Evolutionary conservation across 2,797 vertebrate species (phyloP).

Genomic region (Catostomus latipinnis): DNA sequence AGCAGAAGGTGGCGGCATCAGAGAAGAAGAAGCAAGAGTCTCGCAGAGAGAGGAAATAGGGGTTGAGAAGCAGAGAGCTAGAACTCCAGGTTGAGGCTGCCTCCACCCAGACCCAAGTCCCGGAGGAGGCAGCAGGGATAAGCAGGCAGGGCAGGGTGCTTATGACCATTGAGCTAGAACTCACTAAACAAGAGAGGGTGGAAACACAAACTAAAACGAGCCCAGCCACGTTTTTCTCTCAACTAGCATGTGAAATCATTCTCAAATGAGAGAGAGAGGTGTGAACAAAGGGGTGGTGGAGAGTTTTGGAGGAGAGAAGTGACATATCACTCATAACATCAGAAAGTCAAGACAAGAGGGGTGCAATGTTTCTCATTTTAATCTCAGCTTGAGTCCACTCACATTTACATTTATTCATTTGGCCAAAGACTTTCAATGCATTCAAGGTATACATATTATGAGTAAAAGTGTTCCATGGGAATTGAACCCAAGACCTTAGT

Average conservation of each 20-base stretch:
- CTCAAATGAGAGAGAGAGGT: conserved; percentile 59
- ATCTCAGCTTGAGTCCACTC: background rate
- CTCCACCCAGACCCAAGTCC: conserved; percentile 57
- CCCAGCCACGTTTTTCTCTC: conserved; percentile 47
- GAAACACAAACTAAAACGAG: conserved; percentile 33
- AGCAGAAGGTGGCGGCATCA: conserved; percentile 81
- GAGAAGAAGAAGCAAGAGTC: conserved; percentile 93
- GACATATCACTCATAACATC: conserved; percentile 21
- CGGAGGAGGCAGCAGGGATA: conserved; percentile 71
- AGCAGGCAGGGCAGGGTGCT: conserved; percentile 82
- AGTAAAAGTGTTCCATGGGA: too few species aligned
- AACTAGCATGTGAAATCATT: conserved; percentile 54
- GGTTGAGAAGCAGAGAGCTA: conserved; percentile 76
- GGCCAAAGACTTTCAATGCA: too few species aligned
- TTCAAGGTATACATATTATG: too few species aligned
- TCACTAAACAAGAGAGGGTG: conserved; percentile 75
- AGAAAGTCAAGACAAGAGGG: conserved; percentile 30
- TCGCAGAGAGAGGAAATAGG: conserved; percentile 97
- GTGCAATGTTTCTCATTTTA: conserved; percentile 27
- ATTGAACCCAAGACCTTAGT: too few species aligned
- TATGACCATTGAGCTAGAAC: conserved; percentile 94
- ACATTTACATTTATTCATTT: too few species aligned
- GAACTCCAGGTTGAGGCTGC: conserved; percentile 37
- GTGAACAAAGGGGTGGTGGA: conserved; percentile 36
- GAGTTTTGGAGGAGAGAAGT: conserved; percentile 22